Percentiles rank a stretch among this genome's conserved stretches.
These are phyloP conservation scores for Campoletis raptor DNA, from an alignment of 2,888 invertebrate genomes.

Conservation along the genomic window DNA sequence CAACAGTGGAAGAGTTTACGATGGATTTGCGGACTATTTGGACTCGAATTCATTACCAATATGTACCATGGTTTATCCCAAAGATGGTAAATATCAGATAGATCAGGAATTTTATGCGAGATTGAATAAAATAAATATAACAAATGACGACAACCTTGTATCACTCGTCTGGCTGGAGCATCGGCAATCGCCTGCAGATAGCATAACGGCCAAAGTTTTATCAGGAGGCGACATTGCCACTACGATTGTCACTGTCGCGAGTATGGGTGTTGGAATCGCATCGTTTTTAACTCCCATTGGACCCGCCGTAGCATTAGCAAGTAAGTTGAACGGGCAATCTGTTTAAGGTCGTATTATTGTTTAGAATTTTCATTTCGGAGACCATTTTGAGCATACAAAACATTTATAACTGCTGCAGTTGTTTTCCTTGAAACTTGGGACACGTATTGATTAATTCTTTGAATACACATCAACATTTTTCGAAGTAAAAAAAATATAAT, in stretches of 20 bases:
- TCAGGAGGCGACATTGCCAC: conserved; percentile 66
- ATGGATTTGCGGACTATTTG: conserved; percentile 75
- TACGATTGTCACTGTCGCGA: conserved; percentile 60
- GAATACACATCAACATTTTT: neutral
- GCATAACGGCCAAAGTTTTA: conserved; percentile 29
- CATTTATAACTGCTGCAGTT: too few species aligned
- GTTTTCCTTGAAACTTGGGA: neutral
- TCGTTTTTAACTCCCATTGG: conserved; percentile 75
- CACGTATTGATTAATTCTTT: neutral
- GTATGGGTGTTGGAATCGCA: conserved; percentile 69
- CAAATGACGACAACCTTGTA: conserved; percentile 54
- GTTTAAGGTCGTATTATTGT: neutral
- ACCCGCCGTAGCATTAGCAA: conserved; percentile 63
- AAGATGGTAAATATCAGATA: conserved; percentile 77
- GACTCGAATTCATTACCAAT: conserved; percentile 73
- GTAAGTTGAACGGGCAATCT: conserved; percentile 65
- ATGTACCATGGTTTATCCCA: conserved; percentile 80
- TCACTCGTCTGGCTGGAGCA: conserved; percentile 76
- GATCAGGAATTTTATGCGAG: conserved; percentile 58
- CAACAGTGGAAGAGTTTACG: conserved; percentile 74
- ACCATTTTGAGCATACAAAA: too few species aligned
- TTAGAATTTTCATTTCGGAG: neutral
- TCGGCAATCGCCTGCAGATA: conserved; percentile 72
- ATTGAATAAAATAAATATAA: conserved; percentile 41
- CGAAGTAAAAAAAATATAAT: too few species aligned